These are phyloP conservation scores for Chorisops tibialis DNA, from an alignment of 2,888 invertebrate genomes.

Conservation along the genomic window DNA sequence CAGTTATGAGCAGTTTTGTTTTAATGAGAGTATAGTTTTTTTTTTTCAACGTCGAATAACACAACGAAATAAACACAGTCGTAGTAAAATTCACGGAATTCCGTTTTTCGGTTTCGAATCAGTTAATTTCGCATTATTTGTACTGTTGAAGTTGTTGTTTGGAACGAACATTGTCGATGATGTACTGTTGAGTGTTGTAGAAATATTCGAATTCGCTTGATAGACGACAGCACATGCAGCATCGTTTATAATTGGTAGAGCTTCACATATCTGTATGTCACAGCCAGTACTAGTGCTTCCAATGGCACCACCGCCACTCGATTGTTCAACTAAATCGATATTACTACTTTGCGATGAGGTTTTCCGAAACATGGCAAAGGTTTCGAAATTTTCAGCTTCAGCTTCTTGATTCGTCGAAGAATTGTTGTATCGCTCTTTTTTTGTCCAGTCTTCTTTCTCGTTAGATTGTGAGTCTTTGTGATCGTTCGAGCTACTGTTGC, in stretches of 20 bases:
- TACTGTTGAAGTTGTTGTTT: background rate
- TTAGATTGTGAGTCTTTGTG: background rate
- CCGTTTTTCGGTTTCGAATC: constrained; percentile 24
- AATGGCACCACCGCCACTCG: background rate
- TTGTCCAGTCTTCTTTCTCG: background rate
- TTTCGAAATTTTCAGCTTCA: constrained; percentile 15
- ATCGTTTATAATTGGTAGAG: constrained; percentile 8
- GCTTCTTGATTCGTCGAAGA: constrained; percentile 9
- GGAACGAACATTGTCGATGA: background rate
- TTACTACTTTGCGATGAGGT: background rate
- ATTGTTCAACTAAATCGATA: background rate
- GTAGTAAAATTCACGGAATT: constrained; percentile 30
- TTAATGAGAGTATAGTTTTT: background rate
- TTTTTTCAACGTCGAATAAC: constrained; percentile 16
- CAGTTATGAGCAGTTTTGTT: too few relatives aligned
- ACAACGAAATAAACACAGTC: constrained; percentile 26
- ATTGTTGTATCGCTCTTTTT: background rate
- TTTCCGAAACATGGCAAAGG: background rate
- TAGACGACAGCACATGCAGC: constrained; percentile 26
- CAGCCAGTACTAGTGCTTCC: background rate
- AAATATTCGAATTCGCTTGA: background rate
- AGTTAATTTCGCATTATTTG: background rate
- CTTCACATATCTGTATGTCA: background rate
- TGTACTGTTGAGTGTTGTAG: background rate
- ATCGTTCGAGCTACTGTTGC: background rate